Evolutionary conservation across 2,888 invertebrate species (phyloP), one percentile per base, ranked within the genome.

Genomic region (Drosophila meridiana): DNA sequence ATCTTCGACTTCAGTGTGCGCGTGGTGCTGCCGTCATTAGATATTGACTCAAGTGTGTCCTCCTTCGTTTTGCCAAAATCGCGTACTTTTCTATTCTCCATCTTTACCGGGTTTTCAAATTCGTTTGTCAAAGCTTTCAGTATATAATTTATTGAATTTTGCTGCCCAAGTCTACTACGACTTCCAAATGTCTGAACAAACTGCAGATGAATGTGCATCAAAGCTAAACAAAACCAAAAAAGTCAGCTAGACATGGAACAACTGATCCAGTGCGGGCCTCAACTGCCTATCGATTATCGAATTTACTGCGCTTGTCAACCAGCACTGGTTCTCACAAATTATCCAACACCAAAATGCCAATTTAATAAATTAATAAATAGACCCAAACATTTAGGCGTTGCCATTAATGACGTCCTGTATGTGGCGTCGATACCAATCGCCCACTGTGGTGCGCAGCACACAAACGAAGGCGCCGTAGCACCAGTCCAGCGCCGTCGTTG

Each of bases 111-210:
- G 28, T 76, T 65, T 68, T 68, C 52, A 64, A 63, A 78, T 69
- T 75, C 62, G 56, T 62, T 69, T 60, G 63, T 56, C 59, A 73
- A 84, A 78, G 64, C 58, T 30, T 56, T 70, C 32, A 55, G 74
- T 60, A 38, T 58, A 56, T 64, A 59, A 63, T 68, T 81, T 80
- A 66, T 75, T 56, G 72, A 87, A 78, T 86, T 86, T 82, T 70
- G 87, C 67, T 74, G 69, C 67, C 66, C 53, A 52, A 60, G 69
- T 78, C 83, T 80, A 76, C 86, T 85, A 64, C 20, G 63, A 38
- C 52, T 64, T 55, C 52, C 14, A 42, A 50, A 14, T 45, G 34
- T 55, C 34, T 42, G 50, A 53, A 52, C 11, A 50, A 32, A 34
- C 42, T 50, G 57, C 45, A 34, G 50, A 52, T 57, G 38, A 50